Percentiles rank a stretch among this genome's conserved stretches.
Conservation (phyloP, 2,888 invertebrate genomes). For the Pseudeuparius sepicola region DNA sequence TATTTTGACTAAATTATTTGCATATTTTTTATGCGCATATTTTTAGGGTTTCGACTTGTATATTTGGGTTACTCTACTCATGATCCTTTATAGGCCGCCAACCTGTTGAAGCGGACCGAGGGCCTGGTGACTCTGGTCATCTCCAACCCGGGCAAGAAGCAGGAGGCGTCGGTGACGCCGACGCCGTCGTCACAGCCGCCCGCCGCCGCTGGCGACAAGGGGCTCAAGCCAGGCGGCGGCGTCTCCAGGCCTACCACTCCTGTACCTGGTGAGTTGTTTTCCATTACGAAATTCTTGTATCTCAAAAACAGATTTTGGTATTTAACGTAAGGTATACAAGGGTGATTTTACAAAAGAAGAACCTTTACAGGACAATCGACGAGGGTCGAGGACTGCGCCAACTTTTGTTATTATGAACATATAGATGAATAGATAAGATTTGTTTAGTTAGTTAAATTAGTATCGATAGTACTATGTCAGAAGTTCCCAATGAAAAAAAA, state of each 20-base stretch:
- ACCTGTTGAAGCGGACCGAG: conserved; percentile 74
- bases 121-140: conserved; percentile 76
- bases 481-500: no score
- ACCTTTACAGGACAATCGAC: no score
- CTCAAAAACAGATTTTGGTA: background rate
- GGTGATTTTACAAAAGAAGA: no score
- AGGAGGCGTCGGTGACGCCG: conserved; percentile 31
- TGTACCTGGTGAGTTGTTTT: conserved; percentile 32
- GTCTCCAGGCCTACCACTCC: conserved; percentile 33
- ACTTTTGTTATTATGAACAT: no score
- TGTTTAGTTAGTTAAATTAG: no score
- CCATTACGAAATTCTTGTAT: background rate
- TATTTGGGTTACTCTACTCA: no score
- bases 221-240: conserved; percentile 18
- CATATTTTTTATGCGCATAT: no score
- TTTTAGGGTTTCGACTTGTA: no score
- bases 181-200: conserved; percentile 11
- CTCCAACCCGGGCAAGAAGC: conserved; percentile 72
- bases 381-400: no score
- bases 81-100: conserved; percentile 72
- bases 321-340: conserved; percentile 3
- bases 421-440: no score
- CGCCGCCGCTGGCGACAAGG: conserved; percentile 13
- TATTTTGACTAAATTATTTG: no score
- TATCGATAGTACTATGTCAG: no score